Base-by-base conservation (phyloP, 2,113 vertebrate genomes). In the Chaetorhynchus papuensis region DNA sequence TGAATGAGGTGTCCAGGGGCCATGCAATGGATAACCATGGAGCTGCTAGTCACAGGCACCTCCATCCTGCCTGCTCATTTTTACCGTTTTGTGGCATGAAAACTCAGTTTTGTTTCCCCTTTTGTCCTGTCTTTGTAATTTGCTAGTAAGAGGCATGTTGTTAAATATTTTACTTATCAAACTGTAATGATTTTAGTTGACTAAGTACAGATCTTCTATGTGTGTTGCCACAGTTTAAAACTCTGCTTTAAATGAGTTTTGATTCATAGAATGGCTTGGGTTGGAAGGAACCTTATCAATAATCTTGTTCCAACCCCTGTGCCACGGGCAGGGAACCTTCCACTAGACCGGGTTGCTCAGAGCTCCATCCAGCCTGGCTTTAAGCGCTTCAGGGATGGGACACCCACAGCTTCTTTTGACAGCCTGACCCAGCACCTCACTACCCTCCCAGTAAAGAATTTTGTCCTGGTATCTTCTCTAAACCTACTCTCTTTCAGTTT, bases 61-160 rank as follows among this genome's bases (percentile, higher is more conserved):
- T 22, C 39, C 14, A 18, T 83, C 37, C 33, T 7, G 2, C 54
- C 45, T 0, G 0, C 44, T 69, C 21, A 24, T 39, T 66, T 83
- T 69, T 1, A 3, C 0, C 0, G 7, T 44, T 89, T 65, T n/a
- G 60, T 1, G 3, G 21, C 45, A 41, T 3, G 2, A 49, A 77
- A 70, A 39, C 14, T 80, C 49, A 35, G 5, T 31, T 22, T 3
- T 1, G 0, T 93, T 89, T 60, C 45, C 11, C 11, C 2, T 37
- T 78, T 84, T 49, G 24, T 74, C 37, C 18, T 21, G 15, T 33
- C 70, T 86, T 72, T 65, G 33, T 44, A 49, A 61, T 65, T 68
- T 76, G 18, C 53, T 33, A 26, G 24, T 56, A 52, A 49, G 45
- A 65, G 35, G 7, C 27, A n/a, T 3, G 2, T 57, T 85, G 49